phyloP scores from a whole-genome alignment of 2,888 invertebrate species.

The Toxonevra muliebris region DNA sequence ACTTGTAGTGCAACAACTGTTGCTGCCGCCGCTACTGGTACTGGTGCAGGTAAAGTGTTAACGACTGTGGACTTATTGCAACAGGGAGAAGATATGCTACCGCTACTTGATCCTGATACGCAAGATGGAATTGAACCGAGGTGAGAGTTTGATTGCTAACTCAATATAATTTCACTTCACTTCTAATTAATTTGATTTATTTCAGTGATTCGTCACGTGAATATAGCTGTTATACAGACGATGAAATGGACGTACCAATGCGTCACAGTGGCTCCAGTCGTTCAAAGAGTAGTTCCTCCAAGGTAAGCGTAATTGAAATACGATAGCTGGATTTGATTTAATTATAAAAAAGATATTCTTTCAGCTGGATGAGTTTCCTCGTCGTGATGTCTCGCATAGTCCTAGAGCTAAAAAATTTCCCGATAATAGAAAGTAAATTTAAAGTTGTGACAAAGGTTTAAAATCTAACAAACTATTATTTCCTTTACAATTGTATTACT shows the following conservation, averaged over 20 bases:
- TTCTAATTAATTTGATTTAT: background rate
- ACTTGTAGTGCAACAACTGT: constrained; percentile 28
- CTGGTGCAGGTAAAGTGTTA: constrained; percentile 50
- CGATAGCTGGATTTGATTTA: background rate
- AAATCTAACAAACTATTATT: too few species aligned
- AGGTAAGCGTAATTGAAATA: constrained; percentile 42
- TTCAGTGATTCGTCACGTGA: constrained; percentile 70
- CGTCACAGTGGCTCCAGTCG: constrained; percentile 42
- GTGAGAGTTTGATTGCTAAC: constrained; percentile 39
- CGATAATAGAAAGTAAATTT: constrained; percentile 47
- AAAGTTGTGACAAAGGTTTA: background rate
- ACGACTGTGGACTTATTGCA: constrained; percentile 59
- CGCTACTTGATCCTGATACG: constrained; percentile 65
- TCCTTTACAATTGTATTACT: too few species aligned
- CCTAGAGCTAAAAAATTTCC: constrained; percentile 57
- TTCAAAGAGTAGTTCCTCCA: constrained; percentile 42
- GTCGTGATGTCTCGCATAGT: constrained; percentile 57
- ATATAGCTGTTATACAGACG: constrained; percentile 65
- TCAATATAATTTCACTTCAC: background rate
- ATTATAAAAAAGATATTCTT: constrained; percentile 18
- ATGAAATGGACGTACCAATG: constrained; percentile 51
- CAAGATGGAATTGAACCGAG: constrained; percentile 61
- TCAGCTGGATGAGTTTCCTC: constrained; percentile 59
- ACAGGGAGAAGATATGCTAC: constrained; percentile 67
- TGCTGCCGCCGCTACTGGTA: constrained; percentile 37